Evolutionary conservation across 2,888 invertebrate species (phyloP).

Genomic region (Brachynemurus nebulosus): DNA sequence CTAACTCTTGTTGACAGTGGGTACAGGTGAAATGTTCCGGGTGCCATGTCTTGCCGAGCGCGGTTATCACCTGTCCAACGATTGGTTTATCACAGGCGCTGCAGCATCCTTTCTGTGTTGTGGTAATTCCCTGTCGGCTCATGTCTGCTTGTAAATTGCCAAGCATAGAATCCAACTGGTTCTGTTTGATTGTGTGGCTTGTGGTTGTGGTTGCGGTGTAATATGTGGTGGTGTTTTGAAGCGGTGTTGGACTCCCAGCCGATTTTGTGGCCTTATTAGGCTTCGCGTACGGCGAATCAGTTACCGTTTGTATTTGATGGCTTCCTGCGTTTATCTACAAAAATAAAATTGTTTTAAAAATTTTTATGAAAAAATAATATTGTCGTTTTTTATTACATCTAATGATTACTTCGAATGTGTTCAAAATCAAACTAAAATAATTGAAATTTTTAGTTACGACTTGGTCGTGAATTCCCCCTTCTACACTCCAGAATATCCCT

Average conservation of each 20-base stretch:
- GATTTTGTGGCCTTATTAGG: constrained; percentile 43
- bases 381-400: no score
- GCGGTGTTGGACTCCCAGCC: constrained; percentile 39
- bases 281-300: constrained; percentile 55
- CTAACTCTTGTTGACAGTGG: constrained; percentile 92
- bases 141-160: constrained; percentile 91
- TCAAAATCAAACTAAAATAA: constrained; percentile 5
- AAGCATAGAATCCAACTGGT: constrained; percentile 62
- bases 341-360: constrained; percentile 8
- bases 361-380: not conserved
- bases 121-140: constrained; percentile 97
- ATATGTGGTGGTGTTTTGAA: constrained; percentile 38
- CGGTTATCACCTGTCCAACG: constrained; percentile 96
- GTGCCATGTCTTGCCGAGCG: constrained; percentile 97
- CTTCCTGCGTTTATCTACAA: constrained; percentile 46
- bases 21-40: constrained; percentile 98
- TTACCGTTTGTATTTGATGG: constrained; percentile 49
- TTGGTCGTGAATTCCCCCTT: constrained; percentile 11
- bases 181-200: constrained; percentile 32
- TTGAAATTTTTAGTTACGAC: constrained; percentile 1
- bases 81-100: constrained; percentile 98
- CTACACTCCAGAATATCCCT: constrained; percentile 7
- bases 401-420: no score
- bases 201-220: constrained; percentile 23
- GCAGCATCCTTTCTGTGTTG: constrained; percentile 98